Evolutionary conservation across 64 coral and sea anemone genomes (phyloP).

Genomic region (Orbicella faveolata): DNA sequence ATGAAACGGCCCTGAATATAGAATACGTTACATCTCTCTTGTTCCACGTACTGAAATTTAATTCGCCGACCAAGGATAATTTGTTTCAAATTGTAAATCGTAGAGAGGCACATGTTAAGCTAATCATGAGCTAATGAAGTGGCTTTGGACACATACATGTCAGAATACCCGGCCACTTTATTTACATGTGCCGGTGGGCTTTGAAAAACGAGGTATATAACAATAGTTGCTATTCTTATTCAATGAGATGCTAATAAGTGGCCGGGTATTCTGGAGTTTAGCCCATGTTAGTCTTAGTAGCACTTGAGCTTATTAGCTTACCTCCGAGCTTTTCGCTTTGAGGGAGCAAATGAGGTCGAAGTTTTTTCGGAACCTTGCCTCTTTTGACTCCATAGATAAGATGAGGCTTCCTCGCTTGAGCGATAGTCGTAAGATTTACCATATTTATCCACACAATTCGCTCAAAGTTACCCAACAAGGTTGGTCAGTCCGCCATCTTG

Average conservation of each 20-base stretch:
- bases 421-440: conserved; percentile 80
- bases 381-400: conserved; percentile 95
- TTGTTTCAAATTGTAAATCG: not conserved
- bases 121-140: not conserved
- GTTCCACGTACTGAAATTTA: too few relatives aligned
- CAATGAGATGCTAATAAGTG: too few relatives aligned
- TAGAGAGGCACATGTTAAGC: not conserved
- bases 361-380: conserved; percentile 87
- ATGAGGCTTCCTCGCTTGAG: conserved; percentile 63
- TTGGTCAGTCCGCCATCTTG: not conserved
- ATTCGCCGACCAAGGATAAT: too few relatives aligned
- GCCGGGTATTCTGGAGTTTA: too few relatives aligned
- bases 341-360: conserved; percentile 79
- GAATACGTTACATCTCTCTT: too few relatives aligned
- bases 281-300: not conserved
- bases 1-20: too few relatives aligned
- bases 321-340: conserved; percentile 58
- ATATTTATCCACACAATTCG: conserved; percentile 22
- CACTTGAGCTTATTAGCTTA: conserved; percentile 17
- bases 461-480: not conserved
- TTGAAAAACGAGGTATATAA: too few relatives aligned
- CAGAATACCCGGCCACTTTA: too few relatives aligned
- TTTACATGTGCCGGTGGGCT: too few relatives aligned
- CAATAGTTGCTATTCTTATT: too few relatives aligned
- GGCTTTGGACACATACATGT: not conserved